Evolutionary conservation across 2,888 invertebrate species (phyloP).

Genomic region (Idaea biselata): DNA sequence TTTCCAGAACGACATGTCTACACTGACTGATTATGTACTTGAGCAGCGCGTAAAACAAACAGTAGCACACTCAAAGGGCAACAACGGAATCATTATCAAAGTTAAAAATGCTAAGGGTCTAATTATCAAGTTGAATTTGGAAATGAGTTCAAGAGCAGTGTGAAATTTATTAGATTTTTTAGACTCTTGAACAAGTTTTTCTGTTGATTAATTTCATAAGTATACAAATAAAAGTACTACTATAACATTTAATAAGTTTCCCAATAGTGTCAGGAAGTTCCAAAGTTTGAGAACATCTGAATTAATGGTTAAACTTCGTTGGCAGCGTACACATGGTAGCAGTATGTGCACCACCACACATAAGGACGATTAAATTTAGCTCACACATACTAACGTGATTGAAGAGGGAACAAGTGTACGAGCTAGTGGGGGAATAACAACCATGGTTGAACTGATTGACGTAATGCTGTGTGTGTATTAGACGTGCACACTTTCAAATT

Average conservation of each 20-base stretch:
- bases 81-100: conserved; percentile 45
- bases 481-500: conserved; percentile 52
- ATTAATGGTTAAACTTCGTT: conserved; percentile 64
- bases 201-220: not conserved
- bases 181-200: not conserved
- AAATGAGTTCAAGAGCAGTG: conserved; percentile 39
- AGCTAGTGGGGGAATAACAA: conserved; percentile 59
- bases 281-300: conserved; percentile 62
- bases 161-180: conserved; percentile 25
- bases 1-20: conserved; percentile 11
- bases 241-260: too few species aligned
- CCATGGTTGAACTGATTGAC: conserved; percentile 68
- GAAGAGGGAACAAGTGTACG: conserved; percentile 56
- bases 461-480: conserved; percentile 58
- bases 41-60: conserved; percentile 1
- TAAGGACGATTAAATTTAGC: conserved; percentile 73
- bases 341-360: conserved; percentile 63
- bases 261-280: conserved; percentile 6
- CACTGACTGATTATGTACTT: conserved; percentile 17
- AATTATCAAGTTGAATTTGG: conserved; percentile 45
- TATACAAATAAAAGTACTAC: too few species aligned
- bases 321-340: conserved; percentile 73
- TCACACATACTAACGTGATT: conserved; percentile 53
- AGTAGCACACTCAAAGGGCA: conserved; percentile 34
- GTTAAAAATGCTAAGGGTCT: conserved; percentile 37